phyloP scores from a whole-genome alignment of 1,140 invertebrate species.

The Ditylenchus dipsaci region DNA sequence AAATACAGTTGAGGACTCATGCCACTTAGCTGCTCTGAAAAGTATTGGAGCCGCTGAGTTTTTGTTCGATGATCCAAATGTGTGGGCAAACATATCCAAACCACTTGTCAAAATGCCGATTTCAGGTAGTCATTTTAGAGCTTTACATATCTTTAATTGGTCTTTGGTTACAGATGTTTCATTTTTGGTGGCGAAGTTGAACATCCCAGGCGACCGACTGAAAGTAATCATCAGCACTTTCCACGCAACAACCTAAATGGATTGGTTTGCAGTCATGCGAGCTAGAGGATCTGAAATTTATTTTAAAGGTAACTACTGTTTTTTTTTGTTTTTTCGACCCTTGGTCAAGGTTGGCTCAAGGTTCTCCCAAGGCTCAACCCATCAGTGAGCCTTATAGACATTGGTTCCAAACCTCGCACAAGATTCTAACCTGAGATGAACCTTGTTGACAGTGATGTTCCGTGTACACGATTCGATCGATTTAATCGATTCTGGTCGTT shows the following conservation, averaged over 20 bases:
- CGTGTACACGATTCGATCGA: too few relatives aligned
- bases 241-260: slow-evolving; percentile 50
- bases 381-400: too few relatives aligned
- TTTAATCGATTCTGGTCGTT: too few relatives aligned
- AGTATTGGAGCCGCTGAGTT: slow-evolving; percentile 40
- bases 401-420: too few relatives aligned
- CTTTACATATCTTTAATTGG: not conserved
- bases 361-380: too few relatives aligned
- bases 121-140: not conserved
- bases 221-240: slow-evolving; percentile 34
- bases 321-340: slow-evolving; percentile 15
- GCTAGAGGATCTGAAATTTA: slow-evolving; percentile 44
- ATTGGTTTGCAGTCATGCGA: slow-evolving; percentile 53
- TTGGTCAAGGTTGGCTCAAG: too few relatives aligned
- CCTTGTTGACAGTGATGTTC: too few relatives aligned
- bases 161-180: slow-evolving; percentile 34
- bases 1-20: not conserved
- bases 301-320: slow-evolving; percentile 41
- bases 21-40: slow-evolving; percentile 27
- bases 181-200: slow-evolving; percentile 36
- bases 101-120: slow-evolving; percentile 50
- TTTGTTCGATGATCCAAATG: slow-evolving; percentile 45
- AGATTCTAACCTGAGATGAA: too few relatives aligned
- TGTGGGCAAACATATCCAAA: slow-evolving; percentile 43
- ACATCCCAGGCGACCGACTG: slow-evolving; percentile 38